These are phyloP conservation scores for Lasioglossum marginatum DNA, from an alignment of 2,888 invertebrate genomes.

Conservation along the genomic window DNA sequence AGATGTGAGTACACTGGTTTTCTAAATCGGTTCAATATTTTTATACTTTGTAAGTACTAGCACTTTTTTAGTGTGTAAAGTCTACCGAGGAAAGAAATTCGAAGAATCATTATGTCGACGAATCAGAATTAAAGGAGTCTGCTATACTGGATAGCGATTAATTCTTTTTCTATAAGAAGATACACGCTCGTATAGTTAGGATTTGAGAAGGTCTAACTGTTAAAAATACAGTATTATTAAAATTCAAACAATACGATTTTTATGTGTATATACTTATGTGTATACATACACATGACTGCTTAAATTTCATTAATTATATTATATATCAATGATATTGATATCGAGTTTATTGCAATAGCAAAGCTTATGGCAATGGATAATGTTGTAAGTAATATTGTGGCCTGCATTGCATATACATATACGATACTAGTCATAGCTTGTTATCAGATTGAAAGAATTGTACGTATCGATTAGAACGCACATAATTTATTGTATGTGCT, in stretches of 20 bases:
- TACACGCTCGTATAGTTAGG: slow-evolving; percentile 57
- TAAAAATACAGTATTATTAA: slow-evolving; percentile 70
- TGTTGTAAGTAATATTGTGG: slow-evolving; percentile 52
- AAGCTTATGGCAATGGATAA: slow-evolving; percentile 44
- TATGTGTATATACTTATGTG: slow-evolving; percentile 47
- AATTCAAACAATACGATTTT: slow-evolving; percentile 71
- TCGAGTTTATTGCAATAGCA: slow-evolving; percentile 50
- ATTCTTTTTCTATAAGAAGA: slow-evolving; percentile 30
- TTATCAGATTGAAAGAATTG: slow-evolving; percentile 33
- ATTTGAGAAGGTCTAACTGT: slow-evolving; percentile 66
- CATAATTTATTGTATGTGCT: slow-evolving; percentile 38
- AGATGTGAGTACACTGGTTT: slow-evolving; percentile 86
- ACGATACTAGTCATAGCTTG: slow-evolving; percentile 52
- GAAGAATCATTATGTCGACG: slow-evolving; percentile 82
- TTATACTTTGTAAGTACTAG: slow-evolving; percentile 24
- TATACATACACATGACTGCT: slow-evolving; percentile 27
- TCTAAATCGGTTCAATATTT: slow-evolving; percentile 19
- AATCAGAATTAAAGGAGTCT: slow-evolving; percentile 81
- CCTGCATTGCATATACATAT: slow-evolving; percentile 54
- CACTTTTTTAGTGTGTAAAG: slow-evolving; percentile 79
- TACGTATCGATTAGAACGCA: slow-evolving; percentile 39
- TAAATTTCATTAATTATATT: slow-evolving; percentile 41
- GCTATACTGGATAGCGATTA: slow-evolving; percentile 81
- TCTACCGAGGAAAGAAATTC: slow-evolving; percentile 82
- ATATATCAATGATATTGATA: slow-evolving; percentile 23